Base-by-base conservation (phyloP, 2,888 invertebrate genomes). In the Cistogaster globosa region DNA sequence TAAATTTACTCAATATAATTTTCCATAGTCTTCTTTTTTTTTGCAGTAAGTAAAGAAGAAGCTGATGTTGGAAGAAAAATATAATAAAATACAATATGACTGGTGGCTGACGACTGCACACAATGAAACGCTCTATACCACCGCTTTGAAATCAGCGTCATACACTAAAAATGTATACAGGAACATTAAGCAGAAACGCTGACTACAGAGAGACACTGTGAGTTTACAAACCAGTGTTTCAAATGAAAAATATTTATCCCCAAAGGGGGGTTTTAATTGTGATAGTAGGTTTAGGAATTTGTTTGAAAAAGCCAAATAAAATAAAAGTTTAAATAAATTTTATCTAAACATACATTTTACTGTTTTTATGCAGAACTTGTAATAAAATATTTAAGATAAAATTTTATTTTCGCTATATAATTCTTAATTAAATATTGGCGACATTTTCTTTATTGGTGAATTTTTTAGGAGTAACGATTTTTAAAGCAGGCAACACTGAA, bases 51-150 rank as follows among this genome's bases (percentile, higher is more conserved):
- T 68, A 62, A 36, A 6, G 42, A 68, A 77, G 62, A 78, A 62
- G 62, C 42, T 69, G 62, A 69, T 55, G 69, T 63, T 69, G 63
- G 26, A 32, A 53, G 45, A 53, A 67, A 58, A 42, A 32, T 38
- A 51, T 26, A 62, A 68, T 53, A 69, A 18, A 16, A 62, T 62
- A 77, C 60, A 58, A 26, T 67, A 58, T 68, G 32, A 8, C 8
- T 74, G 26, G 55, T 65, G 74, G 67, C 67, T 67, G 65, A 32
- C 75, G 69, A 77, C 78, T 63, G 69, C 78, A 69, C 55, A 63
- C 55, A 69, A 69, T 55, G 32, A 20, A 60, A 69, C 55, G 38
- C 57, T 79, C 22, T 22, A 77, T 38, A 58, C 48, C 67, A 72
- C 48, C 36, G 75, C 68, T 74, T 55, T 69, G 36, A 57, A 58